These are phyloP conservation scores for Watsonalla cultraria DNA, from an alignment of 2,888 invertebrate genomes.

Conservation along the genomic window DNA sequence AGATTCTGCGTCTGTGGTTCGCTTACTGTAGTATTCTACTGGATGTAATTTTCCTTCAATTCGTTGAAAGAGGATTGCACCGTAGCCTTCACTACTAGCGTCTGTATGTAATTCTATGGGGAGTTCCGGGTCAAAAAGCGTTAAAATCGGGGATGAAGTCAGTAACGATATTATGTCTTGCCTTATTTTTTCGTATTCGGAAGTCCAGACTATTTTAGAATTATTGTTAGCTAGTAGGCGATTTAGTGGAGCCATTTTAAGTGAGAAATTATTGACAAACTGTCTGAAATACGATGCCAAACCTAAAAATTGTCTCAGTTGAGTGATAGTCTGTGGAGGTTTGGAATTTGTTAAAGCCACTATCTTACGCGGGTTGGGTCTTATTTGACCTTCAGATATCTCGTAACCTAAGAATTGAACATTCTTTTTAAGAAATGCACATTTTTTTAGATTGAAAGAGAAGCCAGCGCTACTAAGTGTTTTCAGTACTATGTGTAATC, in stretches of 20 bases:
- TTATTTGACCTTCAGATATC: conserved; percentile 9
- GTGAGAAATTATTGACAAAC: conserved; percentile 13
- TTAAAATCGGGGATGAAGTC: conserved; percentile 14
- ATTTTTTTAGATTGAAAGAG: conserved; percentile 16
- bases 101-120: conserved; percentile 21
- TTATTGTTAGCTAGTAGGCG: conserved; percentile 3
- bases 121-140: conserved; percentile 13
- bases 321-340: conserved; percentile 10
- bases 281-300: conserved; percentile 19
- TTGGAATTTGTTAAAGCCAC: conserved; percentile 9
- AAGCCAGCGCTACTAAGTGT: conserved; percentile 11
- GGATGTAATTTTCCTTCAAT: conserved; percentile 3
- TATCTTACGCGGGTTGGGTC: conserved; percentile 17
- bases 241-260: conserved; percentile 8
- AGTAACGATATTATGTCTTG: conserved; percentile 13
- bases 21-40: conserved; percentile 13
- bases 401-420: conserved; percentile 16
- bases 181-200: conserved; percentile 10
- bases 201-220: conserved; percentile 6
- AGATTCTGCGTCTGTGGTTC: conserved; percentile 13
- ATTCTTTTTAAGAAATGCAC: conserved; percentile 9
- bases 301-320: conserved; percentile 21
- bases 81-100: conserved; percentile 19
- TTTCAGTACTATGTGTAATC: conserved; percentile 4
- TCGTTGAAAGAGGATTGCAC: conserved; percentile 16